phyloP scores from a whole-genome alignment of 2,113 vertebrate genomes.

The Piaya cayana region DNA sequence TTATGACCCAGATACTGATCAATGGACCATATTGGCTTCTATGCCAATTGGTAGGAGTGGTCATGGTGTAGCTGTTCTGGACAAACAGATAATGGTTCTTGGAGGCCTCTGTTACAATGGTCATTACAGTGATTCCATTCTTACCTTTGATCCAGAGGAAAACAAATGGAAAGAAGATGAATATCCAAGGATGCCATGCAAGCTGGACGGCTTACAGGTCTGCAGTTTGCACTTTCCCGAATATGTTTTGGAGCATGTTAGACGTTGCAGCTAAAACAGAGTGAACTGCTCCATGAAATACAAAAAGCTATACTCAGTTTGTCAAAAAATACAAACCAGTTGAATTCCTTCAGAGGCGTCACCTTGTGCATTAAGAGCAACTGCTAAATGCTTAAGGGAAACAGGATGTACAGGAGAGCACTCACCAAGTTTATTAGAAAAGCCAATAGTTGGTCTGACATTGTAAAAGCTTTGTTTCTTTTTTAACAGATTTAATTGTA shows the following conservation, averaged over 20 bases:
- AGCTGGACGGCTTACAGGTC: slow-evolving; percentile 97
- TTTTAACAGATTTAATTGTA: slow-evolving; percentile 31
- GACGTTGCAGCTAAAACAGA: slow-evolving; percentile 88
- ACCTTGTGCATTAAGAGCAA: slow-evolving; percentile 47
- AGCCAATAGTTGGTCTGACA: slow-evolving; percentile 64
- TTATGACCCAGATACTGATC: slow-evolving; percentile 93
- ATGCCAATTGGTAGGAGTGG: slow-evolving; percentile 99
- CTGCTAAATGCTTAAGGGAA: slow-evolving; percentile 53
- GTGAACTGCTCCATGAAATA: background rate
- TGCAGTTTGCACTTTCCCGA: slow-evolving; percentile 98
- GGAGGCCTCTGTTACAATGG: slow-evolving; percentile 98
- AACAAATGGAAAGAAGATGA: slow-evolving; percentile 99
- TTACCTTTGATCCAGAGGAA: slow-evolving; percentile 97
- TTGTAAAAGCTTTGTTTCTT: slow-evolving; percentile 48
- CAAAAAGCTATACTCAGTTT: background rate
- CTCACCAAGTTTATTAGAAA: slow-evolving; percentile 68
- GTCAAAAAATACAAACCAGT: slow-evolving; percentile 1
- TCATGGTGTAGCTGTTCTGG: slow-evolving; percentile 95
- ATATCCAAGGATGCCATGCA: slow-evolving; percentile 98
- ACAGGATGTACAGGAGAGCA: slow-evolving; percentile 17
- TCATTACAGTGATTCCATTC: slow-evolving; percentile 99
- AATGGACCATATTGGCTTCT: slow-evolving; percentile 98
- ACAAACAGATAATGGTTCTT: slow-evolving; percentile 98
- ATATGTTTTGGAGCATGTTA: slow-evolving; percentile 94
- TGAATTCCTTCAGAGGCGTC: slow-evolving; percentile 33